These are phyloP conservation scores for Amphiprion ocellaris DNA, from an alignment of 2,113 vertebrate genomes.

Conservation along the genomic window DNA sequence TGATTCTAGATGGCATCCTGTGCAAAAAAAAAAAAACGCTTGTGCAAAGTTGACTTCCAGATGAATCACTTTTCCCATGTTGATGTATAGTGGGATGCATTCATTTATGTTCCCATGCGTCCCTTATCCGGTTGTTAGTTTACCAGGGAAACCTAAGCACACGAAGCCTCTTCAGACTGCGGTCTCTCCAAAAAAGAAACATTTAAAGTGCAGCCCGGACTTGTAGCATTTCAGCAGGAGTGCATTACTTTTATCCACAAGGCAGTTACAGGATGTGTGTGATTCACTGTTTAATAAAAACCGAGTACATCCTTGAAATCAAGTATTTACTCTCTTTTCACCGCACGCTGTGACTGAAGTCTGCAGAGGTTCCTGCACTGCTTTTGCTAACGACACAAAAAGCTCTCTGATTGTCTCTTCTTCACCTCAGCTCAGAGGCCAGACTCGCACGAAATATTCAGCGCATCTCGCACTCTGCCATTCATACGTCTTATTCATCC, in stretches of 20 bases:
- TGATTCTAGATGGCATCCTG: conserved; percentile 27
- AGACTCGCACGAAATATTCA: conserved; percentile 19
- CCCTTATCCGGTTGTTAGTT: conserved; percentile 30
- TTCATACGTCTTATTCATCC: conserved; percentile 42
- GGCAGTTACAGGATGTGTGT: conserved; percentile 36
- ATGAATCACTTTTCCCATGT: conserved; percentile 9
- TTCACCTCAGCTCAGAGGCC: conserved; percentile 34
- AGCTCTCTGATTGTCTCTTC: conserved; percentile 49
- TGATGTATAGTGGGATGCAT: background rate
- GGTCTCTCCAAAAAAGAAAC: conserved; percentile 3
- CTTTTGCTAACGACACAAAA: conserved; percentile 54
- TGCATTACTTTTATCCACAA: conserved; percentile 19
- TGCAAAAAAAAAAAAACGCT: conserved; percentile 11
- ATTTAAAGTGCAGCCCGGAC: conserved; percentile 19
- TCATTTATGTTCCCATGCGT: conserved; percentile 2
- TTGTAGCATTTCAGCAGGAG: conserved; percentile 41
- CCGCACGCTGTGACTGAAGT: conserved; percentile 39
- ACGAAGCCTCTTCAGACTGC: background rate
- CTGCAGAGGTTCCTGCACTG: conserved; percentile 41
- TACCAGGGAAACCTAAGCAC: background rate
- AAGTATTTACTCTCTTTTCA: conserved; percentile 37
- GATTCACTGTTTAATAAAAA: conserved; percentile 69
- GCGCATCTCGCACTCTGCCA: conserved; percentile 5
- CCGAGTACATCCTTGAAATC: conserved; percentile 39
- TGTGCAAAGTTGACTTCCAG: conserved; percentile 16